Percentiles rank a stretch among this genome's conserved stretches.
These are phyloP conservation scores for Clitarchus hookeri DNA, from an alignment of 2,888 invertebrate genomes.

Conservation along the genomic window DNA sequence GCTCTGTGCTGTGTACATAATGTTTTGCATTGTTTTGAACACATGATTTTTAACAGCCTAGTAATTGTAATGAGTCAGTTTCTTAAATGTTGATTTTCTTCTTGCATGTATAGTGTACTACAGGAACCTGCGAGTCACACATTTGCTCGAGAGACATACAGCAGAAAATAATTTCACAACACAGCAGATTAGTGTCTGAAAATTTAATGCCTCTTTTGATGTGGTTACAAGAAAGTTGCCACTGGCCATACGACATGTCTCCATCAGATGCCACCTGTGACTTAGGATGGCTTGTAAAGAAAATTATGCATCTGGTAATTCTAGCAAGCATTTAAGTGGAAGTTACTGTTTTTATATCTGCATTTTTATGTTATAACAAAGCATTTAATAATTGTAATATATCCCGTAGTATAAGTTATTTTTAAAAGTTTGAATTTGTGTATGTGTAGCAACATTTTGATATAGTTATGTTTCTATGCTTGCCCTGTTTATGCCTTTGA, in stretches of 20 bases:
- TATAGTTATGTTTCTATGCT: background rate
- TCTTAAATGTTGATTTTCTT: too few species aligned
- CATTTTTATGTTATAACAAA: background rate
- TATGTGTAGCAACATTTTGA: background rate
- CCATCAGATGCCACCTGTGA: background rate
- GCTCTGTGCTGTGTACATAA: background rate
- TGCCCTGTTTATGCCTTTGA: background rate
- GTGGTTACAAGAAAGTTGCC: background rate
- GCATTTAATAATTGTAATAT: background rate
- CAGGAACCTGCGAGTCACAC: background rate
- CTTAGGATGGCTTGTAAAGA: conserved; percentile 8
- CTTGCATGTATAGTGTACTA: background rate
- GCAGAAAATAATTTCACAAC: background rate
- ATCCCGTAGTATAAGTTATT: background rate
- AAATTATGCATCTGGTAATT: background rate
- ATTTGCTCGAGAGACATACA: background rate
- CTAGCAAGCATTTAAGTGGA: background rate
- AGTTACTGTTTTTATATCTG: background rate
- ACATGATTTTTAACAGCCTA: background rate
- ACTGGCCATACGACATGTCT: background rate
- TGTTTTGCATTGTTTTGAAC: background rate
- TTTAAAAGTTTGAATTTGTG: background rate
- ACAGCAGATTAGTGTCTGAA: background rate
- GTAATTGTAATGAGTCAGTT: background rate
- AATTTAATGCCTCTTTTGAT: conserved; percentile 1